A percentile compares a stretch with the other conserved stretches of the same genome.
Conservation (phyloP, 2,113 vertebrate species). For the Passer montanus region DNA sequence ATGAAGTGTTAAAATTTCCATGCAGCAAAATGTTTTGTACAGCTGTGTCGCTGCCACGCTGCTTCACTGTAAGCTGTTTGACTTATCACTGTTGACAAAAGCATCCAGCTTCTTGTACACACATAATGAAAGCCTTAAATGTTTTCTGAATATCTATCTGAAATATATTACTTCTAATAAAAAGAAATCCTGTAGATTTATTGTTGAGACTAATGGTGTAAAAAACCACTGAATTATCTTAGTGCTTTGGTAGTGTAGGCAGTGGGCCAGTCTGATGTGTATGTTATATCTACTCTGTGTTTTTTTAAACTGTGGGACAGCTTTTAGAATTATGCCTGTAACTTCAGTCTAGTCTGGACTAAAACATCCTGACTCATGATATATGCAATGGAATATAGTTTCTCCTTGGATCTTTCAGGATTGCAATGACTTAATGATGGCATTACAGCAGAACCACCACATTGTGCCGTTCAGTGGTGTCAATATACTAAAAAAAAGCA, state of each 20-base stretch:
- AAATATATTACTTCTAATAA: constrained; percentile 9
- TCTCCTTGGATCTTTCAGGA: not conserved
- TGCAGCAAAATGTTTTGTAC: not conserved
- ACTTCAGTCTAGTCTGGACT: not conserved
- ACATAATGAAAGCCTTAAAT: constrained; percentile 2
- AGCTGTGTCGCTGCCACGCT: not conserved
- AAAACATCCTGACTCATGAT: not conserved
- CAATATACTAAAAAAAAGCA: rapidly evolving
- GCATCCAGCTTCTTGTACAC: not conserved
- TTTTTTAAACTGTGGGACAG: not conserved
- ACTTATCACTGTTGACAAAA: not conserved
- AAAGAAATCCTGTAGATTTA: not conserved
- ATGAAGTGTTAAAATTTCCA: not conserved
- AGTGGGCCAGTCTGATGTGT: not conserved
- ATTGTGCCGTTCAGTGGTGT: not conserved
- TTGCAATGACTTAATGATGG: not conserved
- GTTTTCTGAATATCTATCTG: not conserved
- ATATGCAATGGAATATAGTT: not conserved
- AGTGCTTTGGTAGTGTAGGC: not conserved
- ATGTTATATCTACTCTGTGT: not conserved
- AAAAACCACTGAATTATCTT: not conserved
- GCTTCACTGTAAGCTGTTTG: not conserved
- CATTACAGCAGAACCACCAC: not conserved
- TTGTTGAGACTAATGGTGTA: not conserved
- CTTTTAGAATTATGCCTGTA: not conserved